A percentile compares a stretch with the other conserved stretches of the same genome.
Conservation (phyloP, 2,113 vertebrate species). For the Pipra filicauda region DNA sequence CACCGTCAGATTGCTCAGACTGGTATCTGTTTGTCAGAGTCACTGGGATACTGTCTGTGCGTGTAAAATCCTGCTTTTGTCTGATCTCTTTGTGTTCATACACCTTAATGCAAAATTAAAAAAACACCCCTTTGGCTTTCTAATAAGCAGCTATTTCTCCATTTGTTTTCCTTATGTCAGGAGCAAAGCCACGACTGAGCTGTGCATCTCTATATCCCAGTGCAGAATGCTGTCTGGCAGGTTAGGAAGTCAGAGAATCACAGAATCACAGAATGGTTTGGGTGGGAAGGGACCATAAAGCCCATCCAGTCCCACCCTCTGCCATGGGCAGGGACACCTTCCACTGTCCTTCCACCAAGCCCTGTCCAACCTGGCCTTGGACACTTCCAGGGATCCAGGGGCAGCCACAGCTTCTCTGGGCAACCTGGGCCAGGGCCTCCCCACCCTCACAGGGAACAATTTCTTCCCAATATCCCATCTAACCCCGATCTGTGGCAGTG, state of each 20-base stretch:
- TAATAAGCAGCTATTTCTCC: not conserved
- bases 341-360: not conserved
- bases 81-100: not conserved
- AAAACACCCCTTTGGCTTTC: not conserved
- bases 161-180: not conserved
- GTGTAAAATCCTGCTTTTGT: not conserved
- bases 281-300: not conserved
- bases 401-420: not conserved
- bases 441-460: not conserved
- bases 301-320: not conserved
- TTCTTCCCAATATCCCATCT: not conserved
- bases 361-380: accelerated
- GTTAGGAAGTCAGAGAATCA: not conserved
- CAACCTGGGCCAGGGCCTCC: accelerated
- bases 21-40: not conserved
- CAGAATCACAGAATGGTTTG: not conserved
- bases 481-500: not conserved
- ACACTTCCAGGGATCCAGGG: not conserved
- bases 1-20: not conserved
- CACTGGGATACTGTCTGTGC: not conserved
- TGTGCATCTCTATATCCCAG: not conserved
- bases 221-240: not conserved
- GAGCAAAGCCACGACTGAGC: not conserved
- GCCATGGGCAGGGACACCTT: not conserved
- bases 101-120: not conserved